Conservation (phyloP, 2,797 vertebrate species). For the Ataeniobius toweri region DNA sequence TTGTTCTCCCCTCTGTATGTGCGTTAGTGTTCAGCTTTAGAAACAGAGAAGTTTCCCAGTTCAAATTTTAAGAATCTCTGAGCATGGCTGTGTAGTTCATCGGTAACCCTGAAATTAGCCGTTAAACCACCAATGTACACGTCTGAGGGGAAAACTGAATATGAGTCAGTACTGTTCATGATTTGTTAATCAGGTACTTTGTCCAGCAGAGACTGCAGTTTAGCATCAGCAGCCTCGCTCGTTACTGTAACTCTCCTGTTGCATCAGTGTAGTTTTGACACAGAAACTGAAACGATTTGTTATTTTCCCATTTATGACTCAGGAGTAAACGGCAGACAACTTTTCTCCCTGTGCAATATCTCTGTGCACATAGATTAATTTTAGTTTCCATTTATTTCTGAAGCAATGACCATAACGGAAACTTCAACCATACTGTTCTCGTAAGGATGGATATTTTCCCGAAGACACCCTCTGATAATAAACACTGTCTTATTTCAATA, state of each 20-base stretch:
- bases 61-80: neutral
- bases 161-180: conserved; percentile 1
- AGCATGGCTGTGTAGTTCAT: neutral
- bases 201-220: conserved; percentile 5
- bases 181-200: conserved; percentile 25
- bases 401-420: neutral
- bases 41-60: neutral
- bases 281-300: conserved; percentile 12
- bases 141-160: neutral
- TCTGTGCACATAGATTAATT: neutral
- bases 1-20: neutral
- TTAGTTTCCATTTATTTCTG: neutral
- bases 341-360: neutral
- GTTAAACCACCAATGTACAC: neutral
- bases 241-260: conserved; percentile 36
- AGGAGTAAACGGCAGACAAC: conserved; percentile 20
- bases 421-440: neutral
- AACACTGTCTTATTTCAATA: conserved; percentile 2
- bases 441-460: neutral
- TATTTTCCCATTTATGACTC: conserved; percentile 9
- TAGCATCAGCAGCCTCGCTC: conserved; percentile 7
- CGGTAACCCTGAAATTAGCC: neutral
- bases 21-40: neutral
- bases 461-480: neutral
- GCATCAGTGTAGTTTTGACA: conserved; percentile 41